Conservation (phyloP, 1,140 invertebrate species). For the Aphelenchoides besseyi region DNA sequence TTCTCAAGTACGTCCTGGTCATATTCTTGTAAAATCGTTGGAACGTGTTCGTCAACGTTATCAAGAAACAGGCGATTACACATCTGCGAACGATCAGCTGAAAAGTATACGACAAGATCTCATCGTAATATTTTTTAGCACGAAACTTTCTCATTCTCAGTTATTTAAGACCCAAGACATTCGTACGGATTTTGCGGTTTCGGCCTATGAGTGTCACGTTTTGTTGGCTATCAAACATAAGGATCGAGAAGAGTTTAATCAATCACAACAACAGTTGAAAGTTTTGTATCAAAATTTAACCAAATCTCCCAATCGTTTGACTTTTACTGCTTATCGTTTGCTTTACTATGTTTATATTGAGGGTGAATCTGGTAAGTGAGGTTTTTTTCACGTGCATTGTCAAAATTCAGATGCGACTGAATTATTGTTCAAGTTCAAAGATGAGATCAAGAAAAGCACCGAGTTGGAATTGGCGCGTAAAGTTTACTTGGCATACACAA, state of each 20-base stretch:
- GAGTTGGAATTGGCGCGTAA: not conserved
- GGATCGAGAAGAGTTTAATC: constrained; percentile 96
- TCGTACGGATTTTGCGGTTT: constrained; percentile 83
- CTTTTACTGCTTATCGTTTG: constrained; percentile 89
- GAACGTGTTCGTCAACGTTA: constrained; percentile 84
- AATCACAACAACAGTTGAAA: constrained; percentile 93
- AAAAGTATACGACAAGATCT: constrained; percentile 97
- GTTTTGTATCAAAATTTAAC: constrained; percentile 76
- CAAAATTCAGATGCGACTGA: constrained; percentile 13
- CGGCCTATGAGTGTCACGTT: constrained; percentile 96
- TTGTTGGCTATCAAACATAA: constrained; percentile 85
- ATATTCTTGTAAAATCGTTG: constrained; percentile 78
- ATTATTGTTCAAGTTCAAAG: constrained; percentile 5
- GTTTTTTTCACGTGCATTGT: not conserved
- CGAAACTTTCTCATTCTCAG: constrained; percentile 35
- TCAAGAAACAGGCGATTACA: constrained; percentile 83
- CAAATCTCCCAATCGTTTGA: constrained; percentile 73
- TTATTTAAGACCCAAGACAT: constrained; percentile 81
- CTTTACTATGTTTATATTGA: constrained; percentile 94
- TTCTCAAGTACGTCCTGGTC: constrained; percentile 80
- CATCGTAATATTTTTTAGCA: constrained; percentile 71
- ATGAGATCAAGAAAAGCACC: not conserved
- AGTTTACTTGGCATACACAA: constrained; percentile 11
- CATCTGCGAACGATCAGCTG: constrained; percentile 92
- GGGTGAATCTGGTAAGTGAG: constrained; percentile 77